phyloP scores from a whole-genome alignment of 2,888 invertebrate species.

The Diarsia mendica region DNA sequence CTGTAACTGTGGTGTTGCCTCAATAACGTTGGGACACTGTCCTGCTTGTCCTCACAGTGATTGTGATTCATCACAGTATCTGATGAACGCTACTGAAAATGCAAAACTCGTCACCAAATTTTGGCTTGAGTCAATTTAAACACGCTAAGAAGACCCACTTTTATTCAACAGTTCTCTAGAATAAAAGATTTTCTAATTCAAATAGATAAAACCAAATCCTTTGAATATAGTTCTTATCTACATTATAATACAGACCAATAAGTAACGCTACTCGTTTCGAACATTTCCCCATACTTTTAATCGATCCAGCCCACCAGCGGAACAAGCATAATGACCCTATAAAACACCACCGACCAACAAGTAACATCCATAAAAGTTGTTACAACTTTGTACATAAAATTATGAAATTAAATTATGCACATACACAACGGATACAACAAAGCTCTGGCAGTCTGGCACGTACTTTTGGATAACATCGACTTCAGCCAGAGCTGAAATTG shows the following conservation, averaged over 20 bases:
- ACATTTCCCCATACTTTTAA: slow-evolving; percentile 24
- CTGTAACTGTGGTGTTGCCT: too few relatives aligned
- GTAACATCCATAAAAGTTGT: slow-evolving; percentile 49
- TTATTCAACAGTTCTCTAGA: background rate
- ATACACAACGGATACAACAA: slow-evolving; percentile 37
- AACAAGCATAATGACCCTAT: slow-evolving; percentile 39
- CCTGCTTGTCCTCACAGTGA: too few relatives aligned
- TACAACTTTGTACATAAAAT: slow-evolving; percentile 55
- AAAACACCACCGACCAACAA: slow-evolving; percentile 48
- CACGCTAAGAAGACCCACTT: too few relatives aligned
- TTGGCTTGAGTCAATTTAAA: too few relatives aligned
- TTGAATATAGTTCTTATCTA: background rate
- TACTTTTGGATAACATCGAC: slow-evolving; percentile 45
- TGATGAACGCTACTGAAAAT: too few relatives aligned
- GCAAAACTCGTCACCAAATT: too few relatives aligned
- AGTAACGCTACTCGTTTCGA: background rate
- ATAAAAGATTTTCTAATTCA: background rate
- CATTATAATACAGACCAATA: background rate
- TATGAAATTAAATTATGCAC: slow-evolving; percentile 55
- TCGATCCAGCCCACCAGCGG: slow-evolving; percentile 14
- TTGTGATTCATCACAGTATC: too few relatives aligned
- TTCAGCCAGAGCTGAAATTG: slow-evolving; percentile 29
- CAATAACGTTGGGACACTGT: too few relatives aligned
- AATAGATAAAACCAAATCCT: background rate
- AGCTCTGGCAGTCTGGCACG: slow-evolving; percentile 4